Evolutionary conservation across 2,888 invertebrate species (phyloP).

Genomic region (Diarsia dahlii): DNA sequence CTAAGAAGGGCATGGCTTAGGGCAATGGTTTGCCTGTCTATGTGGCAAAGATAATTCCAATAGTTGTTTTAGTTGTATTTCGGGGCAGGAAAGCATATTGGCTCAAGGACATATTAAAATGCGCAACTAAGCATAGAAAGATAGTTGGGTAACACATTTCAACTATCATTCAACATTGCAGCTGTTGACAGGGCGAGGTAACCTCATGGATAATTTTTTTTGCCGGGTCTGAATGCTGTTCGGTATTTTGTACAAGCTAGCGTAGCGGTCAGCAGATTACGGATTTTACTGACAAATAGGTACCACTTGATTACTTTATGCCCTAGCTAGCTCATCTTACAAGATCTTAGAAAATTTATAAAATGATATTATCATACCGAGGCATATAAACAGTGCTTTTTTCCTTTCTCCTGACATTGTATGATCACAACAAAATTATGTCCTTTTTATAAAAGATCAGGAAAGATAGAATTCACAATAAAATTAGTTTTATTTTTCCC

Average conservation of each 20-base stretch:
- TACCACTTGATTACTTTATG: background rate
- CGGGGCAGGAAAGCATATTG: background rate
- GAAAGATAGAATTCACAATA: too few relatives aligned
- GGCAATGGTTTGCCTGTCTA: background rate
- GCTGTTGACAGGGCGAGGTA: background rate
- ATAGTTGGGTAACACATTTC: background rate
- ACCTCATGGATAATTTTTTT: background rate
- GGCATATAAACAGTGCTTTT: constrained; percentile 87
- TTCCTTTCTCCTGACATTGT: constrained; percentile 78
- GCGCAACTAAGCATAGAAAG: background rate
- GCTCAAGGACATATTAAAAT: background rate
- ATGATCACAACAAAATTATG: constrained; percentile 5
- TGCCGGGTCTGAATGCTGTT: background rate
- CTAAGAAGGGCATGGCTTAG: background rate
- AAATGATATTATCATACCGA: constrained; percentile 75
- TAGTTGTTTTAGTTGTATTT: background rate
- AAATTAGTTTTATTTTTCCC: too few relatives aligned
- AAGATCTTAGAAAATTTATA: background rate
- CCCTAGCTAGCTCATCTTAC: background rate
- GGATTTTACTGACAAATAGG: background rate
- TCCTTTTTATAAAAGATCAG: too few relatives aligned
- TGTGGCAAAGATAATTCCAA: too few relatives aligned
- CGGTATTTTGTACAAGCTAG: background rate
- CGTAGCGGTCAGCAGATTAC: too few relatives aligned
- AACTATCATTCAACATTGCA: too few relatives aligned